Conservation (phyloP, 2,888 invertebrate genomes). For the Anorthoa munda region DNA sequence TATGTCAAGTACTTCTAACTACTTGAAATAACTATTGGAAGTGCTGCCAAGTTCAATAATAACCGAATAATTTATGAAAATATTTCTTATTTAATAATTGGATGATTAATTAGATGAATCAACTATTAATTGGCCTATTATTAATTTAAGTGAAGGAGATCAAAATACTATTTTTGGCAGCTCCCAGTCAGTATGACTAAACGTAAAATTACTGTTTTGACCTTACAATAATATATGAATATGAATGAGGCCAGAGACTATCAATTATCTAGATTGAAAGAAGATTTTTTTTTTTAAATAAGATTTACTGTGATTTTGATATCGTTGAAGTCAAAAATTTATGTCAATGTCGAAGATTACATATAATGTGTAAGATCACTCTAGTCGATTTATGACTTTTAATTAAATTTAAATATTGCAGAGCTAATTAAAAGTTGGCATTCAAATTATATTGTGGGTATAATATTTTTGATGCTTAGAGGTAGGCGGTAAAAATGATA, state of each 20-base stretch:
- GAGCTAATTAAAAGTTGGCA: background rate
- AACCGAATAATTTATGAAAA: conserved; percentile 5
- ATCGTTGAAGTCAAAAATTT: conserved; percentile 1
- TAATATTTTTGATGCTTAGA: no score
- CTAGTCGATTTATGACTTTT: background rate
- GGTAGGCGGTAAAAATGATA: no score
- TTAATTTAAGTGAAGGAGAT: conserved; percentile 41
- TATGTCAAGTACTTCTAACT: conserved; percentile 78
- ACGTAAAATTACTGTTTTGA: conserved; percentile 39
- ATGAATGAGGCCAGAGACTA: conserved; percentile 54
- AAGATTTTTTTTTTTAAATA: conserved; percentile 24
- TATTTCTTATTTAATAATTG: conserved; percentile 14
- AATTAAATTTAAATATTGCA: background rate
- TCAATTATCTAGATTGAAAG: conserved; percentile 33
- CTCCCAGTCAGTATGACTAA: conserved; percentile 40
- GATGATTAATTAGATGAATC: conserved; percentile 16
- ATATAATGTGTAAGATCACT: background rate
- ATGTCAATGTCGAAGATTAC: conserved; percentile 14
- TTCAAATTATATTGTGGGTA: background rate
- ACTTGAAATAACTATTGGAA: conserved; percentile 42
- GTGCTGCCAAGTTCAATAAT: conserved; percentile 54
- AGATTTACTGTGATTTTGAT: conserved; percentile 11
- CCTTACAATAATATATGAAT: conserved; percentile 47
- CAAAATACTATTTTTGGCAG: conserved; percentile 48
- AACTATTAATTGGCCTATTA: conserved; percentile 31